These are phyloP conservation scores for Glomeris marginata DNA, from an alignment of 2,888 invertebrate genomes.

Conservation along the genomic window DNA sequence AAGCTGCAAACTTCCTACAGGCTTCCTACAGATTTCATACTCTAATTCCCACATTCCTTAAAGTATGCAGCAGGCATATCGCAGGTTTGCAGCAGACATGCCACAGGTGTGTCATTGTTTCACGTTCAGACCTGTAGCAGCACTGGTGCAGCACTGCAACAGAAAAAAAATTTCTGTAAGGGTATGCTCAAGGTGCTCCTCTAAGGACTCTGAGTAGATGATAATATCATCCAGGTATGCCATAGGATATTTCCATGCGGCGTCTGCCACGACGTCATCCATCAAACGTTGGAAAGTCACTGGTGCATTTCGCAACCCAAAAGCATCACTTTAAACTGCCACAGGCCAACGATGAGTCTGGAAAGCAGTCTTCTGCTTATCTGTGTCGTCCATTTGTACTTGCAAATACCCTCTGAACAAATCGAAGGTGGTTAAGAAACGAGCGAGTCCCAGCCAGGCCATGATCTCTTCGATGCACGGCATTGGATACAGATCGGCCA, in stretches of 20 bases:
- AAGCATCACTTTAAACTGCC: conserved; percentile 12
- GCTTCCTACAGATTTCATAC: too few relatives aligned
- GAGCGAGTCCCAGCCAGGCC: background rate
- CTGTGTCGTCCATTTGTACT: background rate
- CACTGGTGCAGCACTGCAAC: too few relatives aligned
- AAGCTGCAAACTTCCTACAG: too few relatives aligned
- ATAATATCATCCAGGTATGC: conserved; percentile 1
- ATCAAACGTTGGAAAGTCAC: conserved; percentile 11
- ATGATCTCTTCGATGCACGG: conserved; percentile 27
- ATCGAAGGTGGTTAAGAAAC: conserved; percentile 6
- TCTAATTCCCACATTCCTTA: too few relatives aligned
- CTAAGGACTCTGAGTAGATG: background rate
- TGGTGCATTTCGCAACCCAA: conserved; percentile 11
- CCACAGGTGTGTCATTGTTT: too few relatives aligned
- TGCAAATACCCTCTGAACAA: background rate
- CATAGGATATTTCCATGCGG: background rate
- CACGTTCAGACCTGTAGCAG: too few relatives aligned
- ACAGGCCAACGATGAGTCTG: conserved; percentile 8
- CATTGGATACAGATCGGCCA: conserved; percentile 28
- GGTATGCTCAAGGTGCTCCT: conserved; percentile 13
- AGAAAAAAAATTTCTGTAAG: too few relatives aligned
- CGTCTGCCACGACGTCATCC: too few relatives aligned
- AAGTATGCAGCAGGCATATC: too few relatives aligned
- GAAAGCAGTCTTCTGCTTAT: conserved; percentile 10
- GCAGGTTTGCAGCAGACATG: too few relatives aligned